Evolutionary conservation across 2,888 invertebrate species (phyloP).

Genomic region (Fabriciana adippe): DNA sequence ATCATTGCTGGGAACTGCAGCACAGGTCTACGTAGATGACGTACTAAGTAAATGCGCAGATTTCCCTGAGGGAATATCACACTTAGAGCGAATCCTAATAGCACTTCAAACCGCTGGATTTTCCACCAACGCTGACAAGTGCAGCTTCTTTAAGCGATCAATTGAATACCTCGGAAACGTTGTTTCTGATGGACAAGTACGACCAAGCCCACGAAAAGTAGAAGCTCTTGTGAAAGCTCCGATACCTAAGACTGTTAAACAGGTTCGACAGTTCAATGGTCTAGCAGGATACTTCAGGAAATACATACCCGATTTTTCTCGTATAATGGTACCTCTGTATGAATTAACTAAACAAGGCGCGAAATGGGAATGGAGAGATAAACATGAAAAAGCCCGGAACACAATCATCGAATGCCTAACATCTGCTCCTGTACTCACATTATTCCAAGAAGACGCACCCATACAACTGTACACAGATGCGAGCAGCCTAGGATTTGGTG

Average conservation of each 20-base stretch:
- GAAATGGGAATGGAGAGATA: constrained; percentile 29
- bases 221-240: constrained; percentile 46
- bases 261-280: constrained; percentile 43
- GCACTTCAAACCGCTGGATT: constrained; percentile 44
- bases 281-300: constrained; percentile 37
- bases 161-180: constrained; percentile 47
- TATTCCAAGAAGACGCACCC: constrained; percentile 9
- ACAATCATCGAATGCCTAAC: constrained; percentile 4
- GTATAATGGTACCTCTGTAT: constrained; percentile 34
- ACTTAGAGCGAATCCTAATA: constrained; percentile 40
- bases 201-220: constrained; percentile 45
- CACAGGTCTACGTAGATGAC: constrained; percentile 48
- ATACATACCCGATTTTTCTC: constrained; percentile 34
- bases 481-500: too few species aligned
- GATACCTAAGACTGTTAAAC: constrained; percentile 41
- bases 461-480: too few species aligned
- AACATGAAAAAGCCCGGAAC: constrained; percentile 6
- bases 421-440: constrained; percentile 7
- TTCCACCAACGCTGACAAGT: constrained; percentile 45
- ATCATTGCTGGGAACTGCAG: constrained; percentile 14
- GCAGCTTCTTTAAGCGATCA: constrained; percentile 40
- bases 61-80: constrained; percentile 32
- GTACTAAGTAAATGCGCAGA: constrained; percentile 41
- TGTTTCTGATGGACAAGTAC: constrained; percentile 42
- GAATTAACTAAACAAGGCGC: constrained; percentile 29